Conservation (phyloP, 1,140 invertebrate genomes). For the Drosophila fuyamai region DNA sequence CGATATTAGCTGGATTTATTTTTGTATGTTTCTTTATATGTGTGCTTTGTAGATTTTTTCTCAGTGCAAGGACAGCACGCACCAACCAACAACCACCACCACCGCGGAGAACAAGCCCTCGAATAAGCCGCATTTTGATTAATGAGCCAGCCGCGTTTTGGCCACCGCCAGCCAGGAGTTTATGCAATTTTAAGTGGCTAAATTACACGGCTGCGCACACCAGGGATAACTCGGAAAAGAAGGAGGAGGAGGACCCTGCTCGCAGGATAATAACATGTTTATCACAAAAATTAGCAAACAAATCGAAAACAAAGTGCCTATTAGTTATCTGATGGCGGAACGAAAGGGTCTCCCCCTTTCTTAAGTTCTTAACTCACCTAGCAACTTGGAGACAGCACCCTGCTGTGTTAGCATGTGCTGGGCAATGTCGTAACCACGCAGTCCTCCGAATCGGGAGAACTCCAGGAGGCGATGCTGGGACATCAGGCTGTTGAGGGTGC, state of each 20-base stretch:
- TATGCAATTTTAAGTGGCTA: slow-evolving; percentile 80
- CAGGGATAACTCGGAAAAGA: not conserved
- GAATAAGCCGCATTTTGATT: slow-evolving; percentile 56
- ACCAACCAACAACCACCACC: slow-evolving; percentile 17
- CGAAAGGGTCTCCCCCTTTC: not conserved
- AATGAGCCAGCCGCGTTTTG: slow-evolving; percentile 52
- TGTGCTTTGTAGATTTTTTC: not conserved
- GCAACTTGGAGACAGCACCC: slow-evolving; percentile 95
- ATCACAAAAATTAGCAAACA: slow-evolving; percentile 79
- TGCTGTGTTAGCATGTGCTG: slow-evolving; percentile 95
- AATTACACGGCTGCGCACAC: slow-evolving; percentile 62
- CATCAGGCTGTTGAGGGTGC: slow-evolving; percentile 88
- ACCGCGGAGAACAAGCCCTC: not conserved
- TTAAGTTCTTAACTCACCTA: slow-evolving; percentile 88
- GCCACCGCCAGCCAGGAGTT: slow-evolving; percentile 59
- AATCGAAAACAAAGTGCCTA: slow-evolving; percentile 73
- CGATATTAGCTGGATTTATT: too few species aligned
- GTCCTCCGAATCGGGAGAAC: slow-evolving; percentile 92
- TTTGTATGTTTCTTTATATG: too few species aligned
- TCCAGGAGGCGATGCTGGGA: slow-evolving; percentile 92
- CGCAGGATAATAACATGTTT: slow-evolving; percentile 76
- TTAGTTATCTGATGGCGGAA: slow-evolving; percentile 42
- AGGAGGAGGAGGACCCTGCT: not conserved
- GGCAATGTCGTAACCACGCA: slow-evolving; percentile 94
- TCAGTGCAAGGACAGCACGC: slow-evolving; percentile 31